phyloP scores from a whole-genome alignment of 1,140 invertebrate genomes.

The Bombus huntii region DNA sequence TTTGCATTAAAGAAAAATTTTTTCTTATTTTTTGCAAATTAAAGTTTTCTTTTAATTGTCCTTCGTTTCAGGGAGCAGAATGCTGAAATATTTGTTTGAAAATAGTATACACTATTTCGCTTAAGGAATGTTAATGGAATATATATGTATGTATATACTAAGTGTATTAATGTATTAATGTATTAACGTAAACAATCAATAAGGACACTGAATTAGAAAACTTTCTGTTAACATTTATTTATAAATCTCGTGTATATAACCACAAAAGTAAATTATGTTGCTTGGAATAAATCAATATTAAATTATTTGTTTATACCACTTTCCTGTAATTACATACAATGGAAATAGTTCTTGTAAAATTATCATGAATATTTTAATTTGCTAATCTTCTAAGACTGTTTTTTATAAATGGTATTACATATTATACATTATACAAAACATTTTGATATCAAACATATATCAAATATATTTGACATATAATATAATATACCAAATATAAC shows the following conservation, averaged over 20 bases:
- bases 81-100: background rate
- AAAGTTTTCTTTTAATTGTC: background rate
- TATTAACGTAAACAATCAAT: background rate
- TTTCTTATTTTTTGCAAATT: background rate
- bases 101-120: background rate
- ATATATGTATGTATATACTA: no score
- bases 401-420: constrained; percentile 8
- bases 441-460: background rate
- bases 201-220: background rate
- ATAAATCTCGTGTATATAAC: constrained; percentile 49
- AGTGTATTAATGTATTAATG: no score
- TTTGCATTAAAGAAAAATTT: background rate
- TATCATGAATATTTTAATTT: background rate
- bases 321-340: constrained; percentile 24
- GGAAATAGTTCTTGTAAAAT: constrained; percentile 22
- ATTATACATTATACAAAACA: background rate
- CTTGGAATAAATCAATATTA: constrained; percentile 20
- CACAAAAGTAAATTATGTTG: constrained; percentile 30
- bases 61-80: background rate
- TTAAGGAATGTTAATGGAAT: background rate
- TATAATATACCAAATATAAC: constrained; percentile 11
- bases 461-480: background rate
- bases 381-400: background rate
- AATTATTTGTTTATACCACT: constrained; percentile 27
- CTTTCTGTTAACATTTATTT: constrained; percentile 60